phyloP scores from a whole-genome alignment of 2,113 vertebrate genomes.

The Myocastor coypus region DNA sequence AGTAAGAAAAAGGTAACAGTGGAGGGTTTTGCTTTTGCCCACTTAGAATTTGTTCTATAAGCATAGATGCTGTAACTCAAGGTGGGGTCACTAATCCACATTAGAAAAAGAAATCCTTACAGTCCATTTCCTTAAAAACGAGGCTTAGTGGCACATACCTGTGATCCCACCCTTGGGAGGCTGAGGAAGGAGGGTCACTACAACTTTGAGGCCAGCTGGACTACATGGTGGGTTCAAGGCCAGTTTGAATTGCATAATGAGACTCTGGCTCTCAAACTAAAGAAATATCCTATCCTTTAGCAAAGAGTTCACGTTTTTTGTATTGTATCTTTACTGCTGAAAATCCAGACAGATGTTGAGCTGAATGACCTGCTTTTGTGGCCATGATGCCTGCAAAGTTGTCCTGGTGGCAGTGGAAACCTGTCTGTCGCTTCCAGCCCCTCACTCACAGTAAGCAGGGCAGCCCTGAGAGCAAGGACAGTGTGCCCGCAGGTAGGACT shows the following conservation, averaged over 20 bases:
- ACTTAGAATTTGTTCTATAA: constrained; percentile 27
- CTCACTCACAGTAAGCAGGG: not conserved
- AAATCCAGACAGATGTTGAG: not conserved
- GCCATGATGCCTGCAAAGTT: not conserved
- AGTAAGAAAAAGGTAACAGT: not conserved
- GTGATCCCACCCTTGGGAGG: not conserved
- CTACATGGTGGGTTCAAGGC: not conserved
- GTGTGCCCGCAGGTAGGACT: not conserved
- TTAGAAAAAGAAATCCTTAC: not conserved
- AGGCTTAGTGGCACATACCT: not conserved
- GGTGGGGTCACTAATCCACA: not conserved
- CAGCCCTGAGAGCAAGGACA: not conserved
- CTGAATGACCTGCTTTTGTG: not conserved
- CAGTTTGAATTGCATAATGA: not conserved
- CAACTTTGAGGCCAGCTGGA: not conserved
- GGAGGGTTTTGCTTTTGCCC: not conserved
- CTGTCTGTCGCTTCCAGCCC: not conserved
- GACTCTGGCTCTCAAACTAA: not conserved
- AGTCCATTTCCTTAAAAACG: not conserved
- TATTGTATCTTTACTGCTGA: not conserved
- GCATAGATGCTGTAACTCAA: not conserved
- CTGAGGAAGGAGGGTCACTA: not conserved
- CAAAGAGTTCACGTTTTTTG: not conserved
- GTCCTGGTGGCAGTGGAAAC: no score
- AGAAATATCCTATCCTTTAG: not conserved